Evolutionary conservation across 1,140 invertebrate species (phyloP), one percentile per base, ranked within the genome.

Genomic region (Drosophila lini): DNA sequence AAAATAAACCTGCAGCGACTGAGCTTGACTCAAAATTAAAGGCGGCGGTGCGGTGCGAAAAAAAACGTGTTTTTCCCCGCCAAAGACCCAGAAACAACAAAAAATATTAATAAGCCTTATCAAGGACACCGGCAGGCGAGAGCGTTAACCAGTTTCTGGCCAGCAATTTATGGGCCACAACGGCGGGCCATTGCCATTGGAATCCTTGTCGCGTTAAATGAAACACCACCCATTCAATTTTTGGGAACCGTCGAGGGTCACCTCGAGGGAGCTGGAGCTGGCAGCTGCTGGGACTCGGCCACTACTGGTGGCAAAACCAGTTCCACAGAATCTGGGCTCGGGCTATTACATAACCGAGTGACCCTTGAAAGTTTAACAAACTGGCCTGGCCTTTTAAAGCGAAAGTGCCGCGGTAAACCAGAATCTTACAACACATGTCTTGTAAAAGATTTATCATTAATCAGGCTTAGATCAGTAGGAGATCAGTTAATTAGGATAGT

Each of bases 171-270:
- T 84, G 68, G 78, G 25, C 62, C 73, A 71, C 81, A 80, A 85
- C 80, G 78, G 83, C 77, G 52, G 83, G 84, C 84, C 83, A 88
- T 83, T 86, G 83, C 84, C 83, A 89, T 86, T 80, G 84, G 81
- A 77, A 83, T 86, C 83, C 83, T 86, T 86, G 83, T 76, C 61
- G 60, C 55, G 36, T n/a, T 58, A 70, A 70, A 58, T 48, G 52
- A 59, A 57, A 70, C 68, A 70, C 68, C 68, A 71, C 68, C 65
- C 68, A 38, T 40, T 36, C 68, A 11, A 25, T 69, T 70, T 71
- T 74, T 63, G 74, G 74, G 41, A 77, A 56, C 57, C 63, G 57
- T 53, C 55, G 83, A 86, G 83, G 83, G 83, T 86, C 83, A 86
- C 56, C 36, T 31, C 22, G 59, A 19, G 28, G 64, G 45, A 15